Evolutionary conservation across 2,888 invertebrate species (phyloP), one percentile per base, ranked within the genome.

Genomic region (Monopis laevigella): DNA sequence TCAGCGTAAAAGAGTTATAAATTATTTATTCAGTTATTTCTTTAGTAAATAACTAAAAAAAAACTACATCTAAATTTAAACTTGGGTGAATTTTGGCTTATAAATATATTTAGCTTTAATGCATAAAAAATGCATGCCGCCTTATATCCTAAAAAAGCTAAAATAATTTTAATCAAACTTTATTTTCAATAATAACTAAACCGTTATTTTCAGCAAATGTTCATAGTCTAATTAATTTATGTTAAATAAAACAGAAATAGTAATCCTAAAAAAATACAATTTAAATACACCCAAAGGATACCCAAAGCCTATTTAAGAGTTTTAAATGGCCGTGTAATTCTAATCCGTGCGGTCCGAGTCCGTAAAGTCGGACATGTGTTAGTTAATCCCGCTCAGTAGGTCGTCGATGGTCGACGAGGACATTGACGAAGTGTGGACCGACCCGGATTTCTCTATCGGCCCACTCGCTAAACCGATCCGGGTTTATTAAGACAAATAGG

Each of bases 401-500:
- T 27, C 39, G 26, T 18, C 39, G 39, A 39, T 16, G 39, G 28
- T 16, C 14, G 17, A 17, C 19, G 36, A 44, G 55, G 63, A 64
- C 65, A 59, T 59, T 66, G 65, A 68, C 62, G 60, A 63, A 65
- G 55, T 40, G 40, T 29, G 51, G 56, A 55, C 55, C 47, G 48
- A 47, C 51, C 51, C 50, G 49, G 62, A 65, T 65, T 65, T 65
- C 54, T 56, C 52, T 55, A 54, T 57, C 58, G 56, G 57, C 52
- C 55, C 29, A 14, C 49, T 50, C 55, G 51, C 51, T 56, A 6
- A 17, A 42, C 59, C 55, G 55, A 56, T 56, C 56, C 57, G 48
- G 51, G 58, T 56, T 65, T 65, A 66, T 65, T 64, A 63, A 64
- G 67, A 66, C 59, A 60, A 65, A 68, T 68, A 59, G 27, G 26